phyloP scores from a whole-genome alignment of 2,113 vertebrate species.

The Syngnathoides biaculeatus region DNA sequence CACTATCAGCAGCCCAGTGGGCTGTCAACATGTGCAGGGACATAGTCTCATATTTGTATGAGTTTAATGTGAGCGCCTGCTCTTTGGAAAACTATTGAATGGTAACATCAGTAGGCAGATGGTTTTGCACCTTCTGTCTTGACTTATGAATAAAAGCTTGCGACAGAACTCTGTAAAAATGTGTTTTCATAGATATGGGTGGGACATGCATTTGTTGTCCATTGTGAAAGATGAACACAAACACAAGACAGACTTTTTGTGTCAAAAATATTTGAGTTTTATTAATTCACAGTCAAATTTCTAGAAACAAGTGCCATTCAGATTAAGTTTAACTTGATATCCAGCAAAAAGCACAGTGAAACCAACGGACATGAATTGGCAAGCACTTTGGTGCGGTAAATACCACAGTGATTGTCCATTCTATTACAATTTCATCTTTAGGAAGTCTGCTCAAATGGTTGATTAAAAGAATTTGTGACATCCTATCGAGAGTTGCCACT shows the following conservation, averaged over 20 bases:
- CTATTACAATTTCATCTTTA: constrained; percentile 51
- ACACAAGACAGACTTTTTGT: no score
- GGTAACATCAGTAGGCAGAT: constrained; percentile 51
- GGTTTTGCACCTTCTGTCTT: constrained; percentile 15
- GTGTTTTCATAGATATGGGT: background rate
- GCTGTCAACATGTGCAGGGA: constrained; percentile 34
- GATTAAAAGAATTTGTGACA: constrained; percentile 13
- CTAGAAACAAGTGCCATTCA: constrained; percentile 19
- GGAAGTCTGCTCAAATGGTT: constrained; percentile 60
- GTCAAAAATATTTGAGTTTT: constrained; percentile 22
- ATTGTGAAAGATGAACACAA: constrained; percentile 36
- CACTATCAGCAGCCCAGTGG: constrained; percentile 55
- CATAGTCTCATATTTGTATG: constrained; percentile 16
- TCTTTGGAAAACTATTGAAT: constrained; percentile 57
- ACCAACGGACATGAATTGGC: constrained; percentile 60
- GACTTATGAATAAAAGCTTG: constrained; percentile 40
- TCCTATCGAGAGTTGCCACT: background rate
- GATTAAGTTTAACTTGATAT: constrained; percentile 52
- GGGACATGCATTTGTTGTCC: constrained; percentile 26
- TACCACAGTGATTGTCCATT: constrained; percentile 62
- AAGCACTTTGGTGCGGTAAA: constrained; percentile 57
- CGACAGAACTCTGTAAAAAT: constrained; percentile 46
- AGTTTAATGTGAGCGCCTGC: constrained; percentile 36
- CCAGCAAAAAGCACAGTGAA: constrained; percentile 34
- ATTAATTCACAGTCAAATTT: constrained; percentile 29